Base-by-base conservation (phyloP, 2,797 vertebrate genomes). In the Pseudocheirus occidentalis region DNA sequence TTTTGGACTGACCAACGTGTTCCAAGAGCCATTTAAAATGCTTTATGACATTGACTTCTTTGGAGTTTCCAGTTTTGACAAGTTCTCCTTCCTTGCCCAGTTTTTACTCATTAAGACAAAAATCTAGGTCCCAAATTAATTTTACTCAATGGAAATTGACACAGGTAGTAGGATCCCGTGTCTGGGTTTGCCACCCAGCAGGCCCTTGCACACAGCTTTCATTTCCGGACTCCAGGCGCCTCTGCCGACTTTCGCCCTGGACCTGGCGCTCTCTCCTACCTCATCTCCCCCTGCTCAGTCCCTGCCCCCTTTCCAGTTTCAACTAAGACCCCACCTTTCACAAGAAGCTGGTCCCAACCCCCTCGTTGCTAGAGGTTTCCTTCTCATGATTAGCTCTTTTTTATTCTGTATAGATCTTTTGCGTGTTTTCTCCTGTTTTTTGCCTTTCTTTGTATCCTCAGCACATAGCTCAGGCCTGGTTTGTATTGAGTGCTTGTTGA, bases 281-380 rank as follows among this genome's bases (percentile, higher is more conserved):
- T 53, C 7, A 6, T 53, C 53, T 53, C 10, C 10, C 0, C 53
- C 59, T 4, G 31, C 34, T 55, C 1, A 0, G 4, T 0, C n/a
- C 34, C 14, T 1, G 13, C 21, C 14, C 5, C 62, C 62, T 66
- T 66, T 66, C 62, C n/a, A 5, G 62, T 34, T 13, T 66, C 34
- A 16, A 4, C 62, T n/a, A 66, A n/a, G 5, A n/a, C 14, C 4
- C 34, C 34, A 1, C 34, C 62, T 66, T 66, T 16, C 5, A 14
- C 13, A 66, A n/a, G 34, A 16, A 66, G 34, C 62, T 66, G n/a
- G 16, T 66, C 34, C 62, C 29, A 27, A n/a, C n/a, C 13, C 4
- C 13, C 13, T n/a, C 5, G 5, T 53, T 10, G 53, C 53, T 53
- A 53, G 53, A 54, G 53, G 53, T 11, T 54, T 54, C 53, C 53